A percentile compares a stretch with the other conserved stretches of the same genome.
These are phyloP conservation scores for Cataglyphis altisquamis DNA, from an alignment of 2,888 invertebrate species.

Conservation along the genomic window DNA sequence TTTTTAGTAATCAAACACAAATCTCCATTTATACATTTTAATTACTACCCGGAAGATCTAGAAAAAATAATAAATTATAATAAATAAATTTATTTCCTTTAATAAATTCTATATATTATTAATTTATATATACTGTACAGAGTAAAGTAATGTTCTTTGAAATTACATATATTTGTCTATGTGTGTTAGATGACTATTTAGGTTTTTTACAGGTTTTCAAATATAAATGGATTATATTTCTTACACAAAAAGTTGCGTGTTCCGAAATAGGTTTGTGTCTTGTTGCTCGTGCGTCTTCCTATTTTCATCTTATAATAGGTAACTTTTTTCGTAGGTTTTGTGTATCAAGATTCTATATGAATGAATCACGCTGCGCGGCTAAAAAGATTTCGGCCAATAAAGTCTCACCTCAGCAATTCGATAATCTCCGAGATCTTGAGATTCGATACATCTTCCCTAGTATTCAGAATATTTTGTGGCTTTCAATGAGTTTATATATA, in stretches of 20 bases:
- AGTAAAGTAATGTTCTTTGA: not conserved
- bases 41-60: not conserved
- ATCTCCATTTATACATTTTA: not conserved
- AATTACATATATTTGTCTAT: not conserved
- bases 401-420: conserved; percentile 70
- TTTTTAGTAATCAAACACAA: not conserved
- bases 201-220: not conserved
- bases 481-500: conserved; percentile 30
- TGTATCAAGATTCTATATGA: conserved; percentile 75
- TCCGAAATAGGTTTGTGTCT: conserved; percentile 46
- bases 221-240: conserved; percentile 3
- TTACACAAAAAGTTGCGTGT: conserved; percentile 18
- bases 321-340: conserved; percentile 78
- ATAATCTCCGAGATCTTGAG: conserved; percentile 48
- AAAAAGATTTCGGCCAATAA: conserved; percentile 79
- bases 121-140: not conserved
- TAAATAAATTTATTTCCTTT: not conserved
- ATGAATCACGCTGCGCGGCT: conserved; percentile 74
- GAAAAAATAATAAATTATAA: too few species aligned
- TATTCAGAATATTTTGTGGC: conserved; percentile 41
- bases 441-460: conserved; percentile 30
- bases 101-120: not conserved
- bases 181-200: not conserved
- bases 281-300: conserved; percentile 28
- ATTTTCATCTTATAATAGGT: conserved; percentile 74